A percentile compares a stretch with the other conserved stretches of the same genome.
These are phyloP conservation scores for Accipiter virgatus DNA, from an alignment of 2,113 vertebrate species.

Conservation along the genomic window DNA sequence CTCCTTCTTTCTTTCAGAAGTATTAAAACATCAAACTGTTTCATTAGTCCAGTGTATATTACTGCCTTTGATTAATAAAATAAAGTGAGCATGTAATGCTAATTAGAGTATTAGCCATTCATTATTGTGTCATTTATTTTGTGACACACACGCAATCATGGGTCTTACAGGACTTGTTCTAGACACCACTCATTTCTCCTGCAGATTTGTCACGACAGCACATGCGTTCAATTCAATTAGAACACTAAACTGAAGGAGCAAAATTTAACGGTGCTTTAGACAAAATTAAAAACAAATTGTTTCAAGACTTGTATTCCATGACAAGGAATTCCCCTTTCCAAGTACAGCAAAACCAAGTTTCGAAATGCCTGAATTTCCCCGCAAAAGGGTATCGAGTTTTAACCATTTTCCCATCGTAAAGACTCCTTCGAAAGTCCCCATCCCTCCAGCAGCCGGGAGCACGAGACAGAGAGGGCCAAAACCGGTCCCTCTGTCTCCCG, in stretches of 20 bases:
- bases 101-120: neutral
- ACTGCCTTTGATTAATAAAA: neutral
- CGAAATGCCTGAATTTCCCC: fast-evolving
- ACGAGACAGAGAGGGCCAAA: fast-evolving
- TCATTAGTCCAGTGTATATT: neutral
- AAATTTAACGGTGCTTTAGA: fast-evolving
- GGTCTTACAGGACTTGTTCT: neutral
- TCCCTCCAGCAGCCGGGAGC: fast-evolving
- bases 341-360: neutral
- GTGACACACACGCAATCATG: neutral
- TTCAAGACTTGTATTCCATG: fast-evolving
- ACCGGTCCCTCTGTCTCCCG: fast-evolving
- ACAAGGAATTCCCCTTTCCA: neutral
- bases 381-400: fast-evolving
- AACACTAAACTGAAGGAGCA: fast-evolving
- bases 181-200: neutral
- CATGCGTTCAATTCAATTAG: fast-evolving
- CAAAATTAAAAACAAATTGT: neutral
- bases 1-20: neutral
- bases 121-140: neutral
- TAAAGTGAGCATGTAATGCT: neutral
- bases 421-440: fast-evolving
- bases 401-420: fast-evolving
- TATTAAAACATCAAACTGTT: slow-evolving; percentile 3
- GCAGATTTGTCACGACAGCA: neutral